Percentiles rank a stretch among this genome's conserved stretches.
These are phyloP conservation scores for Macrosiphum euphorbiae DNA, from an alignment of 2,888 invertebrate species.

Conservation along the genomic window DNA sequence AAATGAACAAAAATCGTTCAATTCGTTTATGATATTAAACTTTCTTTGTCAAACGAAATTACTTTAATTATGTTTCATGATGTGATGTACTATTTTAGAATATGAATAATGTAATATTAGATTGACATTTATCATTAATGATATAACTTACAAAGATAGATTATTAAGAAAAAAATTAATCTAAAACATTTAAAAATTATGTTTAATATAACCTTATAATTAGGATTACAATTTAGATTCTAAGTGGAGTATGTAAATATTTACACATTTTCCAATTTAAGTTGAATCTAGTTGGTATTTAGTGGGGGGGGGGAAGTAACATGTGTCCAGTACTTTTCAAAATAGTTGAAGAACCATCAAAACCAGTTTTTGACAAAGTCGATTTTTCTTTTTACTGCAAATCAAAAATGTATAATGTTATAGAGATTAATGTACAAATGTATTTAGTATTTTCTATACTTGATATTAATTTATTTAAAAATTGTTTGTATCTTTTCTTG, in stretches of 20 bases:
- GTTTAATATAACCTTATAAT: not conserved
- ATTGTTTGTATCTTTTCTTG: not conserved
- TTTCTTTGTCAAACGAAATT: not conserved
- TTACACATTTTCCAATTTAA: too few species aligned
- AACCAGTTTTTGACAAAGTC: too few species aligned
- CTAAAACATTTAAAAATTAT: not conserved
- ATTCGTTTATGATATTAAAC: not conserved
- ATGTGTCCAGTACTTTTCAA: too few species aligned
- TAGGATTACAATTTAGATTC: not conserved
- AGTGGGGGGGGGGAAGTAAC: too few species aligned
- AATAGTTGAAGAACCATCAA: too few species aligned
- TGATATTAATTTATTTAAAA: too few species aligned
- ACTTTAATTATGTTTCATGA: not conserved
- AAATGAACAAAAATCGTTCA: not conserved
- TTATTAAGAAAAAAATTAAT: not conserved
- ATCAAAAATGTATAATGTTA: too few species aligned
- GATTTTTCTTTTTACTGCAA: not conserved
- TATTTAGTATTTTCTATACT: too few species aligned
- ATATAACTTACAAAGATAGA: too few species aligned
- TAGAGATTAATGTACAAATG: too few species aligned
- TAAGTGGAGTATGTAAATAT: not conserved
- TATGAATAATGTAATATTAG: not conserved
- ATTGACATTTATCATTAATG: not conserved
- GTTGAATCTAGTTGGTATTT: too few species aligned
- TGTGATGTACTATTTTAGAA: not conserved